These are phyloP conservation scores for Bemisia tabaci DNA, from an alignment of 1,140 invertebrate genomes.

Conservation along the genomic window DNA sequence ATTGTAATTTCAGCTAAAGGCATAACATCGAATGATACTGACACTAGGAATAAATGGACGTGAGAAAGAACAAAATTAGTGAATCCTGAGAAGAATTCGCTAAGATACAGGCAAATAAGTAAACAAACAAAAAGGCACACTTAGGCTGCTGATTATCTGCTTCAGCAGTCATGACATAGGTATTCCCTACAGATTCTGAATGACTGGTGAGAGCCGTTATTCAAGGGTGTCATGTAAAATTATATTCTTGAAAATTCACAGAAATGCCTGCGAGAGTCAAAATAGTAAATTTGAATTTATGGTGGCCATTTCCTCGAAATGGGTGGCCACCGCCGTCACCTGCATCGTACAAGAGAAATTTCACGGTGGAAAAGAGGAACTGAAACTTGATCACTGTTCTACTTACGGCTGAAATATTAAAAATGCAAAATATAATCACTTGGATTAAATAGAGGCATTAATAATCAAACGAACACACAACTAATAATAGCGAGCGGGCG, in stretches of 20 bases:
- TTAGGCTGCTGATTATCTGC: too few relatives aligned
- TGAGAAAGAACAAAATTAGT: too few relatives aligned
- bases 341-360: not conserved
- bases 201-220: not conserved
- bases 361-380: not conserved
- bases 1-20: too few relatives aligned
- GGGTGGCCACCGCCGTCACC: not conserved
- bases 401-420: not conserved
- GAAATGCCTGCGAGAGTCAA: not conserved
- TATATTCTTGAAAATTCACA: not conserved
- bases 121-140: too few relatives aligned
- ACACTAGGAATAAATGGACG: too few relatives aligned
- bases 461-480: not conserved
- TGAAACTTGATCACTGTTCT: too few relatives aligned
- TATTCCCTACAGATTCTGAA: too few relatives aligned
- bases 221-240: not conserved
- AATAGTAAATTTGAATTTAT: not conserved
- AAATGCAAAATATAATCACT: not conserved
- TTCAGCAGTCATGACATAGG: too few relatives aligned
- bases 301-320: not conserved
- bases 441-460: not conserved
- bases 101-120: too few relatives aligned
- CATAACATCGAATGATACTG: too few relatives aligned
- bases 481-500: not conserved
- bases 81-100: too few relatives aligned